Base-by-base conservation (phyloP, 2,797 vertebrate species). In the Glossophaga mutica region DNA sequence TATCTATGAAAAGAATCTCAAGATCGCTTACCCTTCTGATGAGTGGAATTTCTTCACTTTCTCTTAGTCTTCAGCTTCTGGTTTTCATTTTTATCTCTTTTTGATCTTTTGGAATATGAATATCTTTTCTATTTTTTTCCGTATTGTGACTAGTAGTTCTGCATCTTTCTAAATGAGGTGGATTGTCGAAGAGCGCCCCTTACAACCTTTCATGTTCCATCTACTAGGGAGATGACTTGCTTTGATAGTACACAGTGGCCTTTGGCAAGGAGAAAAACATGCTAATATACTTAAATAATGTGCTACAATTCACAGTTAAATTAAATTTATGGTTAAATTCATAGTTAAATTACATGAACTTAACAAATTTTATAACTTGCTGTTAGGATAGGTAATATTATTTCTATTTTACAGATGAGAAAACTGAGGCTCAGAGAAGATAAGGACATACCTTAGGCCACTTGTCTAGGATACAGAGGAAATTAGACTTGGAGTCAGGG, bases 351-450 rank as follows among this genome's bases (percentile, higher is more conserved):
- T 44, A 74, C 9, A 87, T 18, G 9, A 57, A 55, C 37, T 89
- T 29, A 44, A 32, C 21, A n/a, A 26, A 39, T 89, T 82, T 95
- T 48, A 52, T 21, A 73, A 62, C 32, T 71, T 94, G 39, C 39
- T 84, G 11, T 78, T 12, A 74, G 57, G 46, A 82, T 57, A 44
- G 87, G n/a, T 39, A 73, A 34, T 77, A 52, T 83, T 84, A 82
- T 68, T n/a, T 32, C 46, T 83, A 29, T 92, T 92, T 96, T 46
- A 87, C 8, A 92, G 84, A 44, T 48, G 44, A 52, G 81, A 42
- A 79, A 59, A 74, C 21, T 34, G 95, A 97, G 74, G 32, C 70
- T 90, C 32, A 85, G 19, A 95, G 37, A 96, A 91, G 48, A 91
- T 48, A 55, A 68, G 29, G 55, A 76, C 57, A 87, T 78, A 82